A percentile compares a stretch with the other conserved stretches of the same genome.
phyloP scores from a whole-genome alignment of 2,797 vertebrate genomes.

The Molossus alvarezi region DNA sequence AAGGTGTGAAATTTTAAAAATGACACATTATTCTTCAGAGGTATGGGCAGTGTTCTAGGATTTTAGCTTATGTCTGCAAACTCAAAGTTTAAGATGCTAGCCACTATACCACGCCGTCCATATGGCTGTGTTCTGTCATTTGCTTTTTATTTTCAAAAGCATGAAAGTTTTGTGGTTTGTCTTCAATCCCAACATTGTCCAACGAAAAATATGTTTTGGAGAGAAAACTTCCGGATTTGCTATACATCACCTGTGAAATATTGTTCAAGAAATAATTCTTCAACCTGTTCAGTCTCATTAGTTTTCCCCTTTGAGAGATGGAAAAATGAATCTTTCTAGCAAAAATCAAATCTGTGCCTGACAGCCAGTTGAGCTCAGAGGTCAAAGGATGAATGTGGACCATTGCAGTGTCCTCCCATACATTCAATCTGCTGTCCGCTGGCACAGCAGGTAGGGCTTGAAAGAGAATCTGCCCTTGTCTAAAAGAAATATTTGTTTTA shows the following conservation, averaged over 20 bases:
- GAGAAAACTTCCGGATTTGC: constrained; percentile 60
- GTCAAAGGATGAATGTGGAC: constrained; percentile 81
- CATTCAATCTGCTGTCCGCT: constrained; percentile 77
- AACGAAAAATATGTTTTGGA: constrained; percentile 56
- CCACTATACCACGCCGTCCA: no score
- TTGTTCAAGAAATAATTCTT: constrained; percentile 70
- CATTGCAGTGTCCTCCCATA: constrained; percentile 56
- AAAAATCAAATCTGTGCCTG: constrained; percentile 82
- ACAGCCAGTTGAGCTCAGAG: constrained; percentile 71
- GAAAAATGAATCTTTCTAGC: constrained; percentile 76
- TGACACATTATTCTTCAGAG: not conserved
- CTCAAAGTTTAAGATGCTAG: not conserved
- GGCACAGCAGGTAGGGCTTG: constrained; percentile 42
- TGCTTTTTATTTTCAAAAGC: constrained; percentile 72
- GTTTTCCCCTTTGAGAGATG: constrained; percentile 71
- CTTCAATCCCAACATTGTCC: not conserved
- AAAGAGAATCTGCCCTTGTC: constrained; percentile 21
- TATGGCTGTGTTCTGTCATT: not conserved
- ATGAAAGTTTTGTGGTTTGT: not conserved
- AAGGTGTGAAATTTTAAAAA: not conserved
- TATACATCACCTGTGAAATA: constrained; percentile 66
- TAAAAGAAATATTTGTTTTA: constrained; percentile 16
- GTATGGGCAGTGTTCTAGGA: not conserved
- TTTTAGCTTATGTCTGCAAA: constrained; percentile 2
- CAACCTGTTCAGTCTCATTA: constrained; percentile 59